phyloP scores from a whole-genome alignment of 2,797 vertebrate species.

The Echiichthys vipera region DNA sequence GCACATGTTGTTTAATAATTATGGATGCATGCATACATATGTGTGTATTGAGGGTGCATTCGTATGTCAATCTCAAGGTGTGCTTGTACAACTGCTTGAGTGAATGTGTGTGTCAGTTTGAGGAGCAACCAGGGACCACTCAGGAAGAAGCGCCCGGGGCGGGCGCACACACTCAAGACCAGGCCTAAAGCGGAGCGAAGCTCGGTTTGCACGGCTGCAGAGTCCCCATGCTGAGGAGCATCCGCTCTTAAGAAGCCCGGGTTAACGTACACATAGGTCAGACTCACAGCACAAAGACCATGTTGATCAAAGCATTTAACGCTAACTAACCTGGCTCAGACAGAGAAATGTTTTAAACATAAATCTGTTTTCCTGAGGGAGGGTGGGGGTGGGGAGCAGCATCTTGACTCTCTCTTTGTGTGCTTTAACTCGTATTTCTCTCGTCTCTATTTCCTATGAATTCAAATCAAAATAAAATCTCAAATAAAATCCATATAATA shows the following conservation, averaged over 20 bases:
- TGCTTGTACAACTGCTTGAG: constrained; percentile 22
- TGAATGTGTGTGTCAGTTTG: constrained; percentile 60
- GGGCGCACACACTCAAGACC: constrained; percentile 28
- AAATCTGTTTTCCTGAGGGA: constrained; percentile 27
- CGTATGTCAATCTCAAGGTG: constrained; percentile 46
- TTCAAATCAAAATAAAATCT: no score
- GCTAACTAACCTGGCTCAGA: constrained; percentile 59
- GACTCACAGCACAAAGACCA: constrained; percentile 38
- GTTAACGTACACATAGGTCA: constrained; percentile 50
- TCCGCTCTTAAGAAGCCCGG: constrained; percentile 34
- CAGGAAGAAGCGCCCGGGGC: constrained; percentile 66
- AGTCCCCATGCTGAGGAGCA: constrained; percentile 46
- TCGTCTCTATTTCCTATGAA: background rate
- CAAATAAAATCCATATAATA: no score
- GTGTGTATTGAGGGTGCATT: constrained; percentile 35
- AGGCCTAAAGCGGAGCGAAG: constrained; percentile 41
- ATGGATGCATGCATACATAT: background rate
- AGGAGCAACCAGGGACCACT: constrained; percentile 70
- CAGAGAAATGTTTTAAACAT: constrained; percentile 70
- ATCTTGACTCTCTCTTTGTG: constrained; percentile 34
- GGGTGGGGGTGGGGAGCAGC: constrained; percentile 8
- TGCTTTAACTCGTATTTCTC: constrained; percentile 28
- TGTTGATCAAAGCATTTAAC: constrained; percentile 75
- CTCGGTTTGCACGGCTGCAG: constrained; percentile 20
- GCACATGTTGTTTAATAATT: constrained; percentile 4